Percentiles rank a stretch among this genome's conserved stretches.
These are phyloP conservation scores for Nothoprocta perdicaria DNA, from an alignment of 2,113 vertebrate species.

Conservation along the genomic window DNA sequence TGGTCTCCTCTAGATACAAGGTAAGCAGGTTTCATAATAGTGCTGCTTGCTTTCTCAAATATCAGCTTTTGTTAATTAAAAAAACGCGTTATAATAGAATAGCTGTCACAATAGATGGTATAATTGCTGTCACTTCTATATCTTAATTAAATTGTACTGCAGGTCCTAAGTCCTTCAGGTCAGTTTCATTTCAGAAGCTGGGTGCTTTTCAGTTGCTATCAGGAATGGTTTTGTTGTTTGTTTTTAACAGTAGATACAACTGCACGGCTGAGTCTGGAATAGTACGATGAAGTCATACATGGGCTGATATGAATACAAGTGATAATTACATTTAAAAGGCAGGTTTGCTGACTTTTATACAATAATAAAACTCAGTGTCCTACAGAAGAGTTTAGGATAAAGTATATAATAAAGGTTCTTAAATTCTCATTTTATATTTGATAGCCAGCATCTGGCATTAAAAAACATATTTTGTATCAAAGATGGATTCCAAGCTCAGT, in stretches of 20 bases:
- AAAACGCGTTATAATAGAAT: constrained; percentile 69
- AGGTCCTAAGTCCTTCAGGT: constrained; percentile 75
- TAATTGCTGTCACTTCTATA: constrained; percentile 76
- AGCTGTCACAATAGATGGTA: constrained; percentile 71
- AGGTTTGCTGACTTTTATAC: background rate
- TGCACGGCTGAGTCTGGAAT: background rate
- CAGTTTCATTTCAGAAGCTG: constrained; percentile 69
- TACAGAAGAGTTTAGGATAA: background rate
- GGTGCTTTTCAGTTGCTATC: constrained; percentile 70
- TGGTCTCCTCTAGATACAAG: background rate
- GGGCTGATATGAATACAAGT: constrained; percentile 18
- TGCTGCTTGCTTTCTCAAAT: background rate
- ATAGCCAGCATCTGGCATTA: background rate
- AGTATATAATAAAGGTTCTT: background rate
- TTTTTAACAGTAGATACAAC: constrained; percentile 41
- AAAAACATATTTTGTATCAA: background rate
- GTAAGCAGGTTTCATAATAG: background rate
- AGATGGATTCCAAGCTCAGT: background rate
- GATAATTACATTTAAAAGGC: background rate
- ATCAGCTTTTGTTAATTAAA: constrained; percentile 60
- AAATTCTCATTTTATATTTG: background rate
- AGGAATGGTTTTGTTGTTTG: constrained; percentile 35
- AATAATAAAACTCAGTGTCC: background rate
- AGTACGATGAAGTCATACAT: constrained; percentile 14
- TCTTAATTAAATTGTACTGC: constrained; percentile 75